A percentile compares a stretch with the other conserved stretches of the same genome.
These are phyloP conservation scores for Cranoglanis bouderius DNA, from an alignment of 2,113 vertebrate species.

Conservation along the genomic window DNA sequence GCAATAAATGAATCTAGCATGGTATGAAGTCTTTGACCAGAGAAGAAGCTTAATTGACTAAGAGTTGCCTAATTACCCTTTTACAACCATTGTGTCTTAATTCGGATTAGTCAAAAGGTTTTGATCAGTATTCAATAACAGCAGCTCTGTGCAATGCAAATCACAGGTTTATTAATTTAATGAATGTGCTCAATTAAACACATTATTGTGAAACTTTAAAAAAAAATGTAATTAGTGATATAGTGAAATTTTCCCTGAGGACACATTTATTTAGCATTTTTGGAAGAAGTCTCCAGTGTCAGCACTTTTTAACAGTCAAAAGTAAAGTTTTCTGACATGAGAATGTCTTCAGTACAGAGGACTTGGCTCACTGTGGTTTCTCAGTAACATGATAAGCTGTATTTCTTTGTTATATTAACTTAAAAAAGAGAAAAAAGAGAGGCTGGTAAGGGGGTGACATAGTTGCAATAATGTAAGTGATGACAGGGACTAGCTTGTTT, in stretches of 20 bases:
- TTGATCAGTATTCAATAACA: not conserved
- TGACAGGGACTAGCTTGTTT: not conserved
- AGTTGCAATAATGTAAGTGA: not conserved
- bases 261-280: not conserved
- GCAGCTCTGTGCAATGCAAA: not conserved
- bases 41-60: not conserved
- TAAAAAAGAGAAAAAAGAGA: not conserved
- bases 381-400: not conserved
- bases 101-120: not conserved
- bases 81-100: not conserved
- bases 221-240: not conserved
- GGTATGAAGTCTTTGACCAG: not conserved
- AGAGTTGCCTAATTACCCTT: not conserved
- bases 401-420: not conserved
- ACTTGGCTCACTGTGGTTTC: not conserved
- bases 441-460: not conserved
- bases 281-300: not conserved
- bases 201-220: not conserved
- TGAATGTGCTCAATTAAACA: not conserved
- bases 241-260: not conserved
- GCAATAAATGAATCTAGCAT: constrained; percentile 34
- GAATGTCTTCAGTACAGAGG: not conserved
- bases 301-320: not conserved
- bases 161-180: not conserved
- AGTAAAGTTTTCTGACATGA: not conserved